phyloP scores from a whole-genome alignment of 1,140 invertebrate species.

The Saccostrea cuccullata region DNA sequence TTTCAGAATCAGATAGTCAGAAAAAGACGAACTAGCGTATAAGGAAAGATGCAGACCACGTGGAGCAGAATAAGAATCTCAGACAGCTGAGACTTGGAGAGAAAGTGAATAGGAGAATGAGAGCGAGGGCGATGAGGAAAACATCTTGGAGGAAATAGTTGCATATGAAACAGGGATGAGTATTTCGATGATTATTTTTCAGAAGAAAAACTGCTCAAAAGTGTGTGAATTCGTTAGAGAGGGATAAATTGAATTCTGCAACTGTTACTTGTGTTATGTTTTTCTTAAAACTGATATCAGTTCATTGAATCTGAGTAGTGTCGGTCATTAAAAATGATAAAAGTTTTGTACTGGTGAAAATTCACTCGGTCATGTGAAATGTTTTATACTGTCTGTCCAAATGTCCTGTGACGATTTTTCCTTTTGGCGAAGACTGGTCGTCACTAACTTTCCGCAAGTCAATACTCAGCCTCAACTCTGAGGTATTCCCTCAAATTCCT shows the following conservation, averaged over 20 bases:
- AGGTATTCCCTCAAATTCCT: too few relatives aligned
- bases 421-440: neutral
- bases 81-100: neutral
- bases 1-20: conserved; percentile 6
- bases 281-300: too few relatives aligned
- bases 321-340: too few relatives aligned
- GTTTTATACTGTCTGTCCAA: too few relatives aligned
- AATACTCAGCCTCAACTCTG: too few relatives aligned
- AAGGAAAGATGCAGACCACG: neutral
- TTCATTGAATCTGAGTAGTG: too few relatives aligned
- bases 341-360: too few relatives aligned
- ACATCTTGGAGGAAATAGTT: conserved; percentile 12
- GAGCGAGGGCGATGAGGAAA: neutral
- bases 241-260: too few relatives aligned
- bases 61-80: neutral
- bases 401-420: neutral
- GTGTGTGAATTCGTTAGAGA: too few relatives aligned
- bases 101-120: neutral
- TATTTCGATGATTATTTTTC: conserved; percentile 24
- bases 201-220: neutral
- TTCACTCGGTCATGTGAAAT: too few relatives aligned
- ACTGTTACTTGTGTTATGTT: too few relatives aligned
- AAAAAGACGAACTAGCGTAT: neutral
- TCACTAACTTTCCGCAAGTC: too few relatives aligned
- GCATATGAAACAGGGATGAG: conserved; percentile 20